A percentile compares a stretch with the other conserved stretches of the same genome.
Evolutionary conservation across 2,888 invertebrate genomes (phyloP).

Genomic region (Eledone cirrhosa): DNA sequence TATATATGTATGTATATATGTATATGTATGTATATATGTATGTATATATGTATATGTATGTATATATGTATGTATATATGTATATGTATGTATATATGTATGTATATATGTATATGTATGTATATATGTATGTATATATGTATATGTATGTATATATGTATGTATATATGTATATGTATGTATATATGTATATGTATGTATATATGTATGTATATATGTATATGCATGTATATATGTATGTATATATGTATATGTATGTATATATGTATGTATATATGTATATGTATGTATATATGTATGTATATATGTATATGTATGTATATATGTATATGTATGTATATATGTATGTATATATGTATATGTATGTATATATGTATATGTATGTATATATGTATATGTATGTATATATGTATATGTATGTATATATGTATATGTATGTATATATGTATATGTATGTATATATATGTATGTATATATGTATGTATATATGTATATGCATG

Average conservation of each 20-base stretch:
- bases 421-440: background rate
- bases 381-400: background rate
- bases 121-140: background rate
- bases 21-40: background rate
- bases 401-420: background rate
- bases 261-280: background rate
- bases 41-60: background rate
- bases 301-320: background rate
- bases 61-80: background rate
- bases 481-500: background rate
- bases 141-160: background rate
- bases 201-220: background rate
- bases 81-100: background rate
- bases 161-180: background rate
- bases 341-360: background rate
- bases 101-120: background rate
- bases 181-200: background rate
- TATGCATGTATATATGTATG: background rate
- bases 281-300: background rate
- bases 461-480: background rate
- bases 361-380: background rate
- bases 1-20: background rate
- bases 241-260: background rate
- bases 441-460: background rate
- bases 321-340: background rate